Evolutionary conservation across 2,797 vertebrate species (phyloP), one percentile per base, ranked within the genome.

Genomic region (Gymnothorax javanicus): DNA sequence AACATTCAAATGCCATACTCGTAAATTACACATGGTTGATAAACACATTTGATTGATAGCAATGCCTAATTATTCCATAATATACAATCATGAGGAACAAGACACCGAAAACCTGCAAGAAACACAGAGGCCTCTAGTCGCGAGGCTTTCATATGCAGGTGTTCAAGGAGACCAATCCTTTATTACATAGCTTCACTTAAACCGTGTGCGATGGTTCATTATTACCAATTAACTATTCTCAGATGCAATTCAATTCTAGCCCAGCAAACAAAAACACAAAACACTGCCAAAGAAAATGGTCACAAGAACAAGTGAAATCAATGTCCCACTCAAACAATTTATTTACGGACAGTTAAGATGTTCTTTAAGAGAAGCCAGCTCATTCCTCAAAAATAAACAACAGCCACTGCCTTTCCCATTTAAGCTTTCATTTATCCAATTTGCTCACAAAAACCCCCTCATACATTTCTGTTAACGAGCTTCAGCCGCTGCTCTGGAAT

Each of bases 61-160:
- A 86, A 85, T 87, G 83, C 87, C 89, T 88, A 91, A 92, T 84
- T 90, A 89, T 90, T 93, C 84, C 77, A 88, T 89, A 89, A 86
- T 87, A 91, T 88, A 62, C 60, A 15, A 62, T 4, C 27, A 12
- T 94, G 94, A 95, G 94, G 94, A 94, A 93, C 93, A 88, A 90
- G 90, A 90, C 89, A 83, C 89, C 95, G 95, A 94, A 94, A 95
- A 95, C 93, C 93, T 91, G 90, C 93, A 90, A 89, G 89, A 93
- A 90, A 94, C 93, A 91, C 89, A 90, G 89, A 94, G 94, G 95
- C 95, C 96, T 95, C 95, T 94, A 93, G 89, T 92, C 89, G 88
- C 75, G 85, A 90, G 89, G 90, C 88, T 91, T 93, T 93, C 93
- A 92, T 94, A 94, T 93, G 88, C 94, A 92, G 89, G 92, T 93